A percentile compares a stretch with the other conserved stretches of the same genome.
phyloP scores from a whole-genome alignment of 2,797 vertebrate genomes.

The Alca torda region DNA sequence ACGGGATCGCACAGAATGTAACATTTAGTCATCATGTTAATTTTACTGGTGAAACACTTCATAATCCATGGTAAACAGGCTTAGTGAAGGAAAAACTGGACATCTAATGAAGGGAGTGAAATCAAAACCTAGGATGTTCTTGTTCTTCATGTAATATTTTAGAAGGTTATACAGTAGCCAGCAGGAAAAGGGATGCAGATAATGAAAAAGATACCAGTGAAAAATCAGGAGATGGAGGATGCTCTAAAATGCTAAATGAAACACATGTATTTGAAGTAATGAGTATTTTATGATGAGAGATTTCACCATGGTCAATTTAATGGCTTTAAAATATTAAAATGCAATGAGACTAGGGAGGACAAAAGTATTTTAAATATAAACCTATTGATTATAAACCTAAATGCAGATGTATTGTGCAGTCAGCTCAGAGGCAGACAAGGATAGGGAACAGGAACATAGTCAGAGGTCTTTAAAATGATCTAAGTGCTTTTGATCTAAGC shows the following conservation, averaged over 20 bases:
- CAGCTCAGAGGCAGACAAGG: background rate
- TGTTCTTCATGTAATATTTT: background rate
- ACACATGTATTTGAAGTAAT: conserved; percentile 30
- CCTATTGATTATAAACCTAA: conserved; percentile 40
- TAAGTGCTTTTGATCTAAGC: background rate
- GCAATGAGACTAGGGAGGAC: background rate
- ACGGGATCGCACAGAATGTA: background rate
- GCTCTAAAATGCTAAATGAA: conserved; percentile 43
- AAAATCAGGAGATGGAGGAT: background rate
- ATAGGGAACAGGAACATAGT: background rate
- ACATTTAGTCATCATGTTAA: background rate
- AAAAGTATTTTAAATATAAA: conserved; percentile 39
- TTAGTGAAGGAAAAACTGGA: background rate
- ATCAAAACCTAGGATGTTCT: background rate
- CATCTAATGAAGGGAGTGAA: background rate
- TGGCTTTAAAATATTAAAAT: conserved; percentile 54
- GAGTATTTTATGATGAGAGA: conserved; percentile 21
- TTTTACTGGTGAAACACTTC: background rate
- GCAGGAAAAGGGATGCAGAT: background rate
- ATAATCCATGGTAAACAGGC: background rate
- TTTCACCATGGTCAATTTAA: conserved; percentile 9
- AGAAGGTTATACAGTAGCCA: background rate
- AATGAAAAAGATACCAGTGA: background rate
- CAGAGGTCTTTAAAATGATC: background rate
- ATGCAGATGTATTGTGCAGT: background rate